Conservation (phyloP, 2,797 vertebrate species). For the Rhynchotus rufescens region DNA sequence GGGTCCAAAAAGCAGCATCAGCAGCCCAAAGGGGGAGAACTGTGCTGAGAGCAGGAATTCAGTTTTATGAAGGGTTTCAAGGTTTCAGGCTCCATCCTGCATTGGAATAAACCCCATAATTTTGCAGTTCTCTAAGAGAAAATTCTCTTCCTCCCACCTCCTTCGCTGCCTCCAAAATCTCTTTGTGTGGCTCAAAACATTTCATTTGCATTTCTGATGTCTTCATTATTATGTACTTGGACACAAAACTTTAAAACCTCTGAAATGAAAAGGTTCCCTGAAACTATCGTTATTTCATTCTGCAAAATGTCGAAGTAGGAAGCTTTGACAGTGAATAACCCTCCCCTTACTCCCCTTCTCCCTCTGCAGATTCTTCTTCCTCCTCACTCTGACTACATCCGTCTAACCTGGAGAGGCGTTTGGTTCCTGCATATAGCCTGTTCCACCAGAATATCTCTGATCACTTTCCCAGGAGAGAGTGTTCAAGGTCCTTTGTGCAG, state of each 20-base stretch:
- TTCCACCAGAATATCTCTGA: background rate
- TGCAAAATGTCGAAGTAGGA: background rate
- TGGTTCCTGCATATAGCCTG: background rate
- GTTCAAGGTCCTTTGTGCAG: background rate
- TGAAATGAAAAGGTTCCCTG: slow-evolving; percentile 13
- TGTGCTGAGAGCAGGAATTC: slow-evolving; percentile 31
- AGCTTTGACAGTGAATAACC: background rate
- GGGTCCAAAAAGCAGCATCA: background rate
- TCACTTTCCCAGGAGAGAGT: background rate
- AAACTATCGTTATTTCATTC: background rate
- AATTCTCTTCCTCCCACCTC: slow-evolving; percentile 60
- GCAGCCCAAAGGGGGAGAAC: background rate
- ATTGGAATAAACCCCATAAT: slow-evolving; percentile 7
- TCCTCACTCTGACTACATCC: background rate
- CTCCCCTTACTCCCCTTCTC: background rate
- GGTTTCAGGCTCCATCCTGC: slow-evolving; percentile 54
- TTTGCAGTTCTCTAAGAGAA: background rate
- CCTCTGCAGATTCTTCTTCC: fast-evolving
- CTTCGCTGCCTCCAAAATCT: background rate
- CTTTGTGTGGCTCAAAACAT: slow-evolving; percentile 50
- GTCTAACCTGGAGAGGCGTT: background rate
- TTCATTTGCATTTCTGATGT: slow-evolving; percentile 56
- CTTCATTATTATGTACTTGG: slow-evolving; percentile 3
- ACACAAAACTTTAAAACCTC: background rate
- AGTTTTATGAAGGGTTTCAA: slow-evolving; percentile 34